Percentiles rank a stretch among this genome's conserved stretches.
phyloP scores from a whole-genome alignment of 2,797 vertebrate genomes.

The Alosa sapidissima region DNA sequence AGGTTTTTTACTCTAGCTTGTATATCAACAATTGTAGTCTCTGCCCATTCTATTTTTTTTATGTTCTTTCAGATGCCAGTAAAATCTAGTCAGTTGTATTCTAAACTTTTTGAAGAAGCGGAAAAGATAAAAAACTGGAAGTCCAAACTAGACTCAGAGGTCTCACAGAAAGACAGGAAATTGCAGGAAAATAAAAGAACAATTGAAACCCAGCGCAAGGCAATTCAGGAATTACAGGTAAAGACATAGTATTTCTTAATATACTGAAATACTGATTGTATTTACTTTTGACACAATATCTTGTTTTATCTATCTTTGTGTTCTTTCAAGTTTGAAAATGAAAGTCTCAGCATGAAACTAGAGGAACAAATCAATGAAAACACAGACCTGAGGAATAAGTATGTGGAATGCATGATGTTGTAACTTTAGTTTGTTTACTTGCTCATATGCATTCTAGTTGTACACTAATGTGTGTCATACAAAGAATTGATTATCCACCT shows the following conservation, averaged over 20 bases:
- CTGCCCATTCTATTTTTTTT: conserved; percentile 21
- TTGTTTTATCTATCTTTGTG: conserved; percentile 17
- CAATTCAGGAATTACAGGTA: conserved; percentile 93
- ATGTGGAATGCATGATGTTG: conserved; percentile 53
- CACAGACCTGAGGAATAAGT: conserved; percentile 89
- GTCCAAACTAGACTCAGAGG: conserved; percentile 77
- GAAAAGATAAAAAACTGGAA: conserved; percentile 94
- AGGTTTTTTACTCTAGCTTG: neutral
- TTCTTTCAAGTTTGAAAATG: conserved; percentile 86
- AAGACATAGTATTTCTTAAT: conserved; percentile 34
- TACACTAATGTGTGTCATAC: neutral
- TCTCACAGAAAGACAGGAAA: conserved; percentile 82
- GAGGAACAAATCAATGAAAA: conserved; percentile 89
- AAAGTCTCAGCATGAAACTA: conserved; percentile 87
- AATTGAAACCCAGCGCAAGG: conserved; percentile 88
- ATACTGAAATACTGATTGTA: neutral
- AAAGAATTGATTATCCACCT: neutral
- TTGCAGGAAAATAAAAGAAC: conserved; percentile 85
- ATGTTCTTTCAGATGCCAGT: conserved; percentile 68
- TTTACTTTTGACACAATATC: neutral
- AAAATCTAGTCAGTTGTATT: conserved; percentile 79
- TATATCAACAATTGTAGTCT: conserved; percentile 31
- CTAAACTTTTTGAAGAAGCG: conserved; percentile 88
- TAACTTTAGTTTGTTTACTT: neutral
- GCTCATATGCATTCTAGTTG: neutral